phyloP scores from a whole-genome alignment of 2,888 invertebrate species.

The Oscheius onirici region DNA sequence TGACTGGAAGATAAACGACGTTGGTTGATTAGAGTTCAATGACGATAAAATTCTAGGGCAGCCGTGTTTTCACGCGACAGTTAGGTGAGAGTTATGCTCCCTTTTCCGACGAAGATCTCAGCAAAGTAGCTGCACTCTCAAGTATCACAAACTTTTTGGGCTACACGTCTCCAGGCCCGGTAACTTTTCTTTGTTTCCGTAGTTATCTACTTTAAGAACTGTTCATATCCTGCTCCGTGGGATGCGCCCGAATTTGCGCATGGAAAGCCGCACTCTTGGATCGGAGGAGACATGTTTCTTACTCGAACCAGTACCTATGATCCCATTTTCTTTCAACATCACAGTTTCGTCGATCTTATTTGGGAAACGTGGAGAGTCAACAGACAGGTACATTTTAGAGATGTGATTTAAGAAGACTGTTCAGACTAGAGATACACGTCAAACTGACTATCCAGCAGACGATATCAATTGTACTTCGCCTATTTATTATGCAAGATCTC shows the following conservation, averaged over 20 bases:
- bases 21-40: neutral
- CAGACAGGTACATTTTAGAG: slow-evolving; percentile 6
- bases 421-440: slow-evolving; percentile 40
- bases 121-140: neutral
- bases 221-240: slow-evolving; percentile 3
- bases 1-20: slow-evolving; percentile 55
- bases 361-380: slow-evolving; percentile 68
- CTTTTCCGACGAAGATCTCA: slow-evolving; percentile 2
- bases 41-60: slow-evolving; percentile 7
- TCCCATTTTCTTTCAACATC: slow-evolving; percentile 72
- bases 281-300: slow-evolving; percentile 54
- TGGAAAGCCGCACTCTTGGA: slow-evolving; percentile 63
- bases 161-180: neutral
- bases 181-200: neutral
- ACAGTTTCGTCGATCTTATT: slow-evolving; percentile 71
- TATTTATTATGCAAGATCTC: slow-evolving; percentile 54
- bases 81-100: neutral
- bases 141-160: neutral
- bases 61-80: slow-evolving; percentile 1
- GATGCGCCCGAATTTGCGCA: slow-evolving; percentile 55
- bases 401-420: neutral
- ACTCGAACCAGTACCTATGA: slow-evolving; percentile 69
- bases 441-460: slow-evolving; percentile 55
- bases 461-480: slow-evolving; percentile 53
- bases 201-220: neutral